Evolutionary conservation across 23 tunicate genomes (phyloP).

Genomic region (Styela plicata): DNA sequence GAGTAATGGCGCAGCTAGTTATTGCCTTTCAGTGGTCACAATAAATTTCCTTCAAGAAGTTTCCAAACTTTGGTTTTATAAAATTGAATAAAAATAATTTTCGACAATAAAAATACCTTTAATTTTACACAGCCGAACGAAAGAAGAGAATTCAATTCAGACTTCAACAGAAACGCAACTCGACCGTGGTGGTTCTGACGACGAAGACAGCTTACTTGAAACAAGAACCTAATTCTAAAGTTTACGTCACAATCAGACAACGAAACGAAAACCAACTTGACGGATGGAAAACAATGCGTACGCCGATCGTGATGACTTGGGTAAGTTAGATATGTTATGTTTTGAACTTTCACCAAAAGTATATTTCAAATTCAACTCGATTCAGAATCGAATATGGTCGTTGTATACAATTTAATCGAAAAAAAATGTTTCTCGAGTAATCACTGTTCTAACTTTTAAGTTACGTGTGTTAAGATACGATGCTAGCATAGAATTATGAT

Average conservation of each 20-base stretch:
- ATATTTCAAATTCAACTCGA: too few relatives aligned
- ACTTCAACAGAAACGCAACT: background rate
- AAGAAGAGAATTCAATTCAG: background rate
- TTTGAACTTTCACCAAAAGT: too few relatives aligned
- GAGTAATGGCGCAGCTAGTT: too few relatives aligned
- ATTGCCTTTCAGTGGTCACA: too few relatives aligned
- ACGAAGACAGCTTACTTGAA: constrained; percentile 5
- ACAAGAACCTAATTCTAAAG: background rate
- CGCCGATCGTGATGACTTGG: background rate
- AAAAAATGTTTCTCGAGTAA: too few relatives aligned
- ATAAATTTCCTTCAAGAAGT: too few relatives aligned
- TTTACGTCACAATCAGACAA: background rate
- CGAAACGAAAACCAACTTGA: background rate
- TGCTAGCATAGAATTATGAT: too few relatives aligned
- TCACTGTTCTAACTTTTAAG: too few relatives aligned
- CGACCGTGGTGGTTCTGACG: constrained; percentile 2
- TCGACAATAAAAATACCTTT: background rate
- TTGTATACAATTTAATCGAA: too few relatives aligned
- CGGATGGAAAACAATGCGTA: background rate
- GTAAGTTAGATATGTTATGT: background rate
- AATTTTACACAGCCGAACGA: background rate
- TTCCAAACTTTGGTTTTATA: too few relatives aligned
- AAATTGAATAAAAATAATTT: background rate
- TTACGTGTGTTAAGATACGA: too few relatives aligned
- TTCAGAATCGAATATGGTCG: too few relatives aligned